Evolutionary conservation across 2,888 invertebrate species (phyloP), one percentile per base, ranked within the genome.

Genomic region (Nesidiocoris tenuis): DNA sequence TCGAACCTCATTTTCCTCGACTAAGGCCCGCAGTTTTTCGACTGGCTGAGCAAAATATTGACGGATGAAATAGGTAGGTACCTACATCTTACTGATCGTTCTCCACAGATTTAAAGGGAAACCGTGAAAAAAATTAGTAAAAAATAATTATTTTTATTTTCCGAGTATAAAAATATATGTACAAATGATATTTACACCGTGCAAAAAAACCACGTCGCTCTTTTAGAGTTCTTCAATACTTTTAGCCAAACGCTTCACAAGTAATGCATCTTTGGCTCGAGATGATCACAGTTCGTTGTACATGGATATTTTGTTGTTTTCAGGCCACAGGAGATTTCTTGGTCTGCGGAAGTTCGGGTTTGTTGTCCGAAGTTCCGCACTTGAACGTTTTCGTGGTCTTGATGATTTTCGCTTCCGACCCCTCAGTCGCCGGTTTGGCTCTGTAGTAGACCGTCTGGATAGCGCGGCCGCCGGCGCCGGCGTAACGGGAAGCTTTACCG

Each of bases 381-480:
- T 16, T 61, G 75, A 78, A 66, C 17, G 74, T 76, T 55, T 78
- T 78, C 9, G 72, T 61, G 1, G 77, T 78, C 65, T 78, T 78
- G 71, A 78, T 76, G 61, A 78, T 78, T 75, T 77, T 78, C n/a
- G 59, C 21, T 57, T 67, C 75, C 16, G 54, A 39, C 1, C 55
- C 57, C 0, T 16, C 54, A 3, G 25, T 63, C 0, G 68, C 68
- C n/a, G 70, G 70, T 71, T 77, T 83, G 61, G 88, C 86, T 81
- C 91, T 86, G 92, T 92, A 92, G 81, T 92, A 92, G 0, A 91
- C 90, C 0, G 91, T 91, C 82, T 92, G 91, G 21, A 91, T 87
- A 0, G 91, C 91, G 81, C 91, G 89, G 77, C 90, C 87, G 66
- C 91, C 90, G 66, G 89, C 89, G 21, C 72, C 72, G 79, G 91